phyloP scores from a whole-genome alignment of 1,140 invertebrate species.

The Rhizoglyphus robini region DNA sequence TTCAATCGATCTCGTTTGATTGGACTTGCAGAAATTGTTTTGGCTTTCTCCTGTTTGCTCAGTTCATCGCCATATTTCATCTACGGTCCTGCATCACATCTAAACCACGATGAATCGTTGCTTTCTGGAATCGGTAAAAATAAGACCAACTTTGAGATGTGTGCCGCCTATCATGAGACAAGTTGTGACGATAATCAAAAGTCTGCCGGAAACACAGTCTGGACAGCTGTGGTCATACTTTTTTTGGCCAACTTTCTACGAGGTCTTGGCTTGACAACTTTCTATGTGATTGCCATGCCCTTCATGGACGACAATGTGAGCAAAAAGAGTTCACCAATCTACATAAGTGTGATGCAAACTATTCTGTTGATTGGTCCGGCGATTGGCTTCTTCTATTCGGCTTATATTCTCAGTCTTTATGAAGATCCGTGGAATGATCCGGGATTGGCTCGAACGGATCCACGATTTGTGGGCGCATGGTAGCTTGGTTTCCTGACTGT shows the following conservation, averaged over 20 bases:
- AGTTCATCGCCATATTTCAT: slow-evolving; percentile 50
- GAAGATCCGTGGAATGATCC: slow-evolving; percentile 27
- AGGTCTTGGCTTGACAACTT: slow-evolving; percentile 24
- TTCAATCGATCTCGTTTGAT: slow-evolving; percentile 54
- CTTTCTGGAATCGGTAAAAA: not conserved
- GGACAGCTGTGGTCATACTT: slow-evolving; percentile 1
- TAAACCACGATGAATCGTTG: not conserved
- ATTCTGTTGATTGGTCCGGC: slow-evolving; percentile 26
- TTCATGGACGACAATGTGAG: slow-evolving; percentile 32
- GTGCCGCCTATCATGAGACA: not conserved
- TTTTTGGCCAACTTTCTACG: slow-evolving; percentile 33
- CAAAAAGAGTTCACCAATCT: slow-evolving; percentile 29
- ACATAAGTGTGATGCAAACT: slow-evolving; percentile 18
- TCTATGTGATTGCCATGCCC: slow-evolving; percentile 29
- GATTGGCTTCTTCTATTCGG: slow-evolving; percentile 25
- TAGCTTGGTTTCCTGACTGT: slow-evolving; percentile 41
- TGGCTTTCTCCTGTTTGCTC: slow-evolving; percentile 50
- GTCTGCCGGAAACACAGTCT: slow-evolving; percentile 2
- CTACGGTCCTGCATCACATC: slow-evolving; percentile 45
- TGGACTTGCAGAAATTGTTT: slow-evolving; percentile 50
- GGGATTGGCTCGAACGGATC: slow-evolving; percentile 30
- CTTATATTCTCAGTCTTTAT: slow-evolving; percentile 24
- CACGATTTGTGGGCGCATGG: slow-evolving; percentile 35
- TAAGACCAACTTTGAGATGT: not conserved
- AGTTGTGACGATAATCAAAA: not conserved